Conservation (phyloP, 1,140 invertebrate species). For the Leptinotarsa undecemlineata region DNA sequence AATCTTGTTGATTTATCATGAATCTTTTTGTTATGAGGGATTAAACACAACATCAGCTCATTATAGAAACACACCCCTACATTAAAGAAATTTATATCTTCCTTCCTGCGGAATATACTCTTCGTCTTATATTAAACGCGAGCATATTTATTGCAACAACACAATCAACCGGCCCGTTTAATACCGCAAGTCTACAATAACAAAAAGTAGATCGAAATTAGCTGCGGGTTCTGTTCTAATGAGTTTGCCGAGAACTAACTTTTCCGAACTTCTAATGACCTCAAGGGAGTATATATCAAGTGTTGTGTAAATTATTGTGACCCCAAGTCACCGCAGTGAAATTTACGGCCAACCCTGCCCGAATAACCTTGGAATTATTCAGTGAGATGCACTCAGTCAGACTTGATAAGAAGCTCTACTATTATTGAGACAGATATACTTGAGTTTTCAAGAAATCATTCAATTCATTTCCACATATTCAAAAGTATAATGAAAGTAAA, state of each 20-base stretch:
- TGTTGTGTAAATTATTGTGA: constrained; percentile 8
- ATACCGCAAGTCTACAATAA: background rate
- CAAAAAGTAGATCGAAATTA: background rate
- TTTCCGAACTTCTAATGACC: constrained; percentile 7
- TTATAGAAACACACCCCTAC: too few relatives aligned
- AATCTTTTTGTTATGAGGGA: too few relatives aligned
- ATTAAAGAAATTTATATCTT: too few relatives aligned
- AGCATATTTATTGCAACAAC: background rate
- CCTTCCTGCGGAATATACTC: too few relatives aligned
- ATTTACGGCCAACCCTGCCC: background rate
- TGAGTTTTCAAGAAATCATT: too few relatives aligned
- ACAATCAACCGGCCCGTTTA: background rate
- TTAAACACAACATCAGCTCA: too few relatives aligned
- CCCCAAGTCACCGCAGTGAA: constrained; percentile 1
- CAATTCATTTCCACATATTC: too few relatives aligned
- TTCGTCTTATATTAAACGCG: background rate
- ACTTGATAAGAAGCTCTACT: too few relatives aligned
- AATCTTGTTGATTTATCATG: too few relatives aligned
- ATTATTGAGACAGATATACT: too few relatives aligned
- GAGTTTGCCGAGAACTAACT: background rate
- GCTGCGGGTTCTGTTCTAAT: background rate
- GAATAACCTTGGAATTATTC: background rate
- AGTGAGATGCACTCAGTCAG: background rate
- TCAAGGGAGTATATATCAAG: constrained; percentile 3
- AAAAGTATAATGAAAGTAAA: too few relatives aligned